Evolutionary conservation across 2,888 invertebrate genomes (phyloP), one percentile per base, ranked within the genome.

Genomic region (Trypoxylon attenuatum): DNA sequence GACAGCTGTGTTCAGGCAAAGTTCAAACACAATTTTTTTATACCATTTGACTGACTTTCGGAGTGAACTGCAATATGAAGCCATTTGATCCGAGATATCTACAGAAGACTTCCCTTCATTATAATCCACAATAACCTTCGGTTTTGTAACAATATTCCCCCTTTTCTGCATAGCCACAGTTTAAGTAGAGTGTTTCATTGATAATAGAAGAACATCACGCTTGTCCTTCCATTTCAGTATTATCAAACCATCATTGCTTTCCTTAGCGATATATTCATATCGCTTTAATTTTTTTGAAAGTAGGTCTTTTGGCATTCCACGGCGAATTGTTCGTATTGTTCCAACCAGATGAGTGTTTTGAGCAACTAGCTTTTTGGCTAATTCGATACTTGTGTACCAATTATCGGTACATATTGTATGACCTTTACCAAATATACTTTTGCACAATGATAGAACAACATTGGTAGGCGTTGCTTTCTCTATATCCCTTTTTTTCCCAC

Each of bases 331-430:
- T 46, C 42, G 51, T 2, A 56, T 58, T 38, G 64, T 64, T 60
- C 55, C 61, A 45, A 62, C 10, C 2, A 54, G 39, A 47, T 68
- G 49, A 46, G 56, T 69, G 5, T 62, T 67, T 59, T 46, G 6
- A 43, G 23, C 51, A 21, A 62, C 13, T 55, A 55, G 39, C 27
- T 66, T 38, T 13, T 50, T 59, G 10, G 39, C 52, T 46, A 59
- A 66, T 59, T 67, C 67, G 2, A 76, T 55, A 59, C 77, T 80
- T 54, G 78, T 79, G 61, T 83, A 81, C 77, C 80, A 81, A 55
- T n/a, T n/a, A n/a, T n/a, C n/a, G n/a, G n/a, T n/a, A n/a, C n/a
- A n/a, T n/a, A n/a, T n/a, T n/a, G n/a, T 69, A 58, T 73, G 68
- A 21, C 81, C 82, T 69, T 77, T 77, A 27, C 78, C 62, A 16